Evolutionary conservation across 1,140 invertebrate species (phyloP).

Genomic region (Drosophila sulfurigaster): DNA sequence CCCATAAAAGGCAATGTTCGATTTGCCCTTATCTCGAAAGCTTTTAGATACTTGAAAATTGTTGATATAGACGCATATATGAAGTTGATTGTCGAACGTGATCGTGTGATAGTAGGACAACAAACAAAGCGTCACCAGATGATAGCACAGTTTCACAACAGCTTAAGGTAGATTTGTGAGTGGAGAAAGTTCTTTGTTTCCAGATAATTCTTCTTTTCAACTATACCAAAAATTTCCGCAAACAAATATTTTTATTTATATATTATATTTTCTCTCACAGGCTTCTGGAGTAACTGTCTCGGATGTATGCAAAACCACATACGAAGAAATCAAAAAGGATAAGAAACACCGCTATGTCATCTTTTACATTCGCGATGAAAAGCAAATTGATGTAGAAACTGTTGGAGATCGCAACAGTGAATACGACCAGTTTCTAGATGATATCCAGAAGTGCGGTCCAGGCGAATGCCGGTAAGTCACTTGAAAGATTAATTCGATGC

Average conservation of each 20-base stretch:
- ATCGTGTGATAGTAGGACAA: conserved; percentile 1
- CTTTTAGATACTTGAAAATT: conserved; percentile 12
- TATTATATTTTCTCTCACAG: conserved; percentile 86
- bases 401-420: conserved; percentile 93
- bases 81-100: not conserved
- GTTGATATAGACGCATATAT: not conserved
- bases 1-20: conserved; percentile 11
- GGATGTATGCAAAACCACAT: conserved; percentile 96
- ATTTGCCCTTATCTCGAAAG: conserved; percentile 9
- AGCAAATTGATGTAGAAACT: conserved; percentile 96
- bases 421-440: conserved; percentile 95
- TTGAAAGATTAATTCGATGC: not conserved
- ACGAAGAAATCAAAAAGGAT: conserved; percentile 98
- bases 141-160: not conserved
- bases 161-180: not conserved
- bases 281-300: conserved; percentile 98
- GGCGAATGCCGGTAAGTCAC: conserved; percentile 92
- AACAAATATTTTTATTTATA: conserved; percentile 1
- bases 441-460: conserved; percentile 94
- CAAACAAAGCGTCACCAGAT: not conserved
- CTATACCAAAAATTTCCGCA: not conserved
- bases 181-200: not conserved
- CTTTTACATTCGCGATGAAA: conserved; percentile 97
- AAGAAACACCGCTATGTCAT: conserved; percentile 98
- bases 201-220: not conserved